These are phyloP conservation scores for Diorhabda carinulata DNA, from an alignment of 1,140 invertebrate species.

Conservation along the genomic window DNA sequence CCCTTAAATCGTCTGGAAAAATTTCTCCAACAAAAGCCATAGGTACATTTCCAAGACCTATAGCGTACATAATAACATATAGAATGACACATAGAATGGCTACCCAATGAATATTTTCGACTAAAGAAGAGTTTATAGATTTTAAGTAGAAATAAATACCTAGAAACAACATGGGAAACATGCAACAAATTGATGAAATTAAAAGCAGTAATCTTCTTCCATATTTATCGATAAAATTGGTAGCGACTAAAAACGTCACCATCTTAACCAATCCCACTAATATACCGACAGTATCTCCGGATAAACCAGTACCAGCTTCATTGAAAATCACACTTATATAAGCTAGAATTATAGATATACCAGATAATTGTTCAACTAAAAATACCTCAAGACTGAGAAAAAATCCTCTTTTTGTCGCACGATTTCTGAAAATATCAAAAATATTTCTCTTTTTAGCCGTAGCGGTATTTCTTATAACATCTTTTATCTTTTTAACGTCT, in stretches of 20 bases:
- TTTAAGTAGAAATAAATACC: not conserved
- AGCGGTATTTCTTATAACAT: not conserved
- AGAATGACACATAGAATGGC: slow-evolving; percentile 1
- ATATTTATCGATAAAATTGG: not conserved
- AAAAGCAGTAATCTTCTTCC: not conserved
- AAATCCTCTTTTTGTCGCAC: not conserved
- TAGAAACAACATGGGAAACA: not conserved
- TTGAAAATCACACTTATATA: not conserved
- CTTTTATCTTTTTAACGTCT: not conserved
- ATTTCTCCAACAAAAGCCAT: not conserved
- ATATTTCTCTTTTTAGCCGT: not conserved
- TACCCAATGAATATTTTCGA: not conserved
- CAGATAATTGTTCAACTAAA: not conserved
- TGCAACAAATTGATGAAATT: not conserved
- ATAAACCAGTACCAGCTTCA: not conserved
- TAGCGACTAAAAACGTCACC: not conserved
- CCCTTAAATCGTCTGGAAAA: not conserved
- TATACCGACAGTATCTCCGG: not conserved
- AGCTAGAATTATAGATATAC: not conserved
- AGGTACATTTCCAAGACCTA: not conserved
- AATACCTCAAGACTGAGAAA: not conserved
- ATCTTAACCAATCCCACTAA: not conserved
- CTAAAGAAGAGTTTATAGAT: not conserved
- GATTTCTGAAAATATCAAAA: not conserved
- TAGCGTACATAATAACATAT: slow-evolving; percentile 2